Conservation (phyloP, 2,113 vertebrate species). For the Tenrec ecaudatus region DNA sequence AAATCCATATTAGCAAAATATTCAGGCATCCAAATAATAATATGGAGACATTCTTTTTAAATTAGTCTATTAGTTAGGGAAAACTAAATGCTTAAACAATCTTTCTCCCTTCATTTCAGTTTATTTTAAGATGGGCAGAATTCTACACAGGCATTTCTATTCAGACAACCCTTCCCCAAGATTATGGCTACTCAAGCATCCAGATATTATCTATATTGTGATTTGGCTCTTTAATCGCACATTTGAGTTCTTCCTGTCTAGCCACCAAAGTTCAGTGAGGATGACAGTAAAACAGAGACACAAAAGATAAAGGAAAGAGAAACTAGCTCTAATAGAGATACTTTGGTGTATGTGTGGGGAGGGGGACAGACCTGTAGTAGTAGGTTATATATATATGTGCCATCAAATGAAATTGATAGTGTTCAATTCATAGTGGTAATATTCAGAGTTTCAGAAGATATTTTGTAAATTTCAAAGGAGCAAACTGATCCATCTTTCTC, state of each 20-base stretch:
- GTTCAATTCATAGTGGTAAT: not conserved
- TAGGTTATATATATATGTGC: too few relatives aligned
- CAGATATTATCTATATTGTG: not conserved
- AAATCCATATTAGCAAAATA: not conserved
- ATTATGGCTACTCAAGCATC: not conserved
- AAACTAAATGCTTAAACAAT: conserved; percentile 27
- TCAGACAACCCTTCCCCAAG: not conserved
- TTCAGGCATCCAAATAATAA: not conserved
- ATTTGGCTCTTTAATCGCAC: not conserved
- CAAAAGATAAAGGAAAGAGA: too few relatives aligned
- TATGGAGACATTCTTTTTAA: conserved; percentile 35
- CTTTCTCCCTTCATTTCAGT: not conserved
- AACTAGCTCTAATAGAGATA: not conserved
- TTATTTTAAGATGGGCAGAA: not conserved
- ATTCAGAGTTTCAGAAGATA: too few relatives aligned
- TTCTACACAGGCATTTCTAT: not conserved
- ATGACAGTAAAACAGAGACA: too few relatives aligned
- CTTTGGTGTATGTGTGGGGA: not conserved
- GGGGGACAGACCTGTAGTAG: too few relatives aligned
- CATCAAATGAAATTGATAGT: not conserved
- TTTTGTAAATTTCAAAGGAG: too few relatives aligned
- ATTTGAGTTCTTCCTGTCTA: not conserved
- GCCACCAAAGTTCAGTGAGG: not conserved
- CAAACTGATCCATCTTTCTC: too few relatives aligned
- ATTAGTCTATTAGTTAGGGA: not conserved